phyloP scores from a whole-genome alignment of 2,797 vertebrate species.

The Esox lucius region DNA sequence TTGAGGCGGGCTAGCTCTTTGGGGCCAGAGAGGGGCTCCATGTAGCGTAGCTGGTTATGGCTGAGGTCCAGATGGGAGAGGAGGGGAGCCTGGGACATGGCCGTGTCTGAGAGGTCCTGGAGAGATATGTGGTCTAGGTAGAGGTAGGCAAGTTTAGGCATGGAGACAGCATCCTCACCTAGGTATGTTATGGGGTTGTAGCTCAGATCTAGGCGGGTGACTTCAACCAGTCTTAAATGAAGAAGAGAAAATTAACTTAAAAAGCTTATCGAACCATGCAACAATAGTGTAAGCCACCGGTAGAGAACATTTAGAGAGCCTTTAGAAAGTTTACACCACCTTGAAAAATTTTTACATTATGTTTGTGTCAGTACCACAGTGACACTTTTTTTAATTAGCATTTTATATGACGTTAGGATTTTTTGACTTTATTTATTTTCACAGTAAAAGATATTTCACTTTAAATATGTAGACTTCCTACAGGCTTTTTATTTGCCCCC shows the following conservation, averaged over 20 bases:
- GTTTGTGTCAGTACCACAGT: too few species aligned
- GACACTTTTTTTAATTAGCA: too few species aligned
- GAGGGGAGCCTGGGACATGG: conserved; percentile 75
- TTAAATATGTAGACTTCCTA: too few species aligned
- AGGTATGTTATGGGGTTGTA: conserved; percentile 87
- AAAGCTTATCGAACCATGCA: background rate
- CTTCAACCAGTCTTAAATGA: conserved; percentile 62
- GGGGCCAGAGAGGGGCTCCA: conserved; percentile 75
- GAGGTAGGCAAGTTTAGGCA: conserved; percentile 84
- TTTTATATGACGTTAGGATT: too few species aligned
- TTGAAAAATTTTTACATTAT: too few species aligned
- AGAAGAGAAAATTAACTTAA: background rate
- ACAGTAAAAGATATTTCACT: too few species aligned
- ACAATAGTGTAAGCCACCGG: background rate
- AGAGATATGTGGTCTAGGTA: conserved; percentile 82
- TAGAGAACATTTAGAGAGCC: background rate
- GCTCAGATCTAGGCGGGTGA: conserved; percentile 80
- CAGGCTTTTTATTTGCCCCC: background rate
- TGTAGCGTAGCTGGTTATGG: conserved; percentile 81
- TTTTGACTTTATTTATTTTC: too few species aligned
- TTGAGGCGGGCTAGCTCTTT: conserved; percentile 71
- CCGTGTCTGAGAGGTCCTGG: conserved; percentile 82
- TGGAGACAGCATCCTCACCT: conserved; percentile 79
- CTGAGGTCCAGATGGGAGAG: conserved; percentile 82
- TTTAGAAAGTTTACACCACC: too few species aligned